Conservation (phyloP, 2,888 invertebrate species). For the Hydraecia micacea region DNA sequence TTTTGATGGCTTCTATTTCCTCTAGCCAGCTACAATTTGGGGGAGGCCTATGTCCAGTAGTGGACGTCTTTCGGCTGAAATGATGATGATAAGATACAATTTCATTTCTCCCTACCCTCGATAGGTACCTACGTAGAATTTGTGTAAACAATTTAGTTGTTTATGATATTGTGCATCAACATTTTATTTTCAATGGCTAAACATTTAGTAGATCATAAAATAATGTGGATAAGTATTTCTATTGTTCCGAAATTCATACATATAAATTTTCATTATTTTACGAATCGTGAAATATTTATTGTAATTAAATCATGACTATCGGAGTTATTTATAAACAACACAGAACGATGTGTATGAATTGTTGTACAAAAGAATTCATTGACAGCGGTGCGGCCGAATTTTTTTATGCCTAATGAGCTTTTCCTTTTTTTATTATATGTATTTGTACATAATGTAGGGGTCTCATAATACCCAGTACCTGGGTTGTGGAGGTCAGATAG, state of each 20-base stretch:
- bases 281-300: background rate
- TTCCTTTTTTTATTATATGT: too few species aligned
- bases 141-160: background rate
- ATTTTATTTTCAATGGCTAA: too few species aligned
- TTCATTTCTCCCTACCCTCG: background rate
- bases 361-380: too few species aligned
- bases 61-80: too few species aligned
- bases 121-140: background rate
- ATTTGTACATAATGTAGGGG: too few species aligned
- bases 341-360: background rate
- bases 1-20: background rate
- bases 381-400: too few species aligned
- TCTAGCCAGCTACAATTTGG: background rate
- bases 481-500: too few species aligned
- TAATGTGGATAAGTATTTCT: too few species aligned
- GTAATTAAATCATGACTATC: too few species aligned
- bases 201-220: background rate
- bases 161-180: background rate
- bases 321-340: background rate
- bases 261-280: background rate
- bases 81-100: background rate
- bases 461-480: too few species aligned
- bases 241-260: background rate
- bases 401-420: too few species aligned
- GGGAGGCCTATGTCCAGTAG: background rate